phyloP scores from a whole-genome alignment of 2,113 vertebrate species.

The Lampris incognitus region DNA sequence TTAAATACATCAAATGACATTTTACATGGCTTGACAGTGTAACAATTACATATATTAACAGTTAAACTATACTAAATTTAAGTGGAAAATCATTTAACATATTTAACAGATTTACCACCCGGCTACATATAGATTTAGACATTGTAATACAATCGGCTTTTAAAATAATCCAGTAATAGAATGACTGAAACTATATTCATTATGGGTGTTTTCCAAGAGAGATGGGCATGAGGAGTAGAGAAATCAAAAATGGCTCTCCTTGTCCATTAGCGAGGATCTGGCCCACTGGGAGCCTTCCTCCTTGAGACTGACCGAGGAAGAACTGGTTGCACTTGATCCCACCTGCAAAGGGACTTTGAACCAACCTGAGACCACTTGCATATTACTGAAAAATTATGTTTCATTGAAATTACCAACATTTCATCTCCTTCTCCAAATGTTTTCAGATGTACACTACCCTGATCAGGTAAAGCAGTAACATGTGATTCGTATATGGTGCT shows the following conservation, averaged over 20 bases:
- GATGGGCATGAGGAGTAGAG: slow-evolving; percentile 1
- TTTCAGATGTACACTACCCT: slow-evolving; percentile 44
- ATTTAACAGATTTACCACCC: no score
- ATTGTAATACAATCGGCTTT: not conserved
- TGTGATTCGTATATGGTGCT: no score
- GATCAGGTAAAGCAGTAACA: slow-evolving; percentile 58
- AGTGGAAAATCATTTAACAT: no score
- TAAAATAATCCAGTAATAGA: not conserved
- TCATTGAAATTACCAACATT: slow-evolving; percentile 72
- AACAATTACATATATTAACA: no score
- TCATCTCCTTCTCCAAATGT: slow-evolving; percentile 70
- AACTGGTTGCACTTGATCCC: slow-evolving; percentile 40
- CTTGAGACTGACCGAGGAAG: slow-evolving; percentile 60
- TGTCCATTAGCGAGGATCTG: slow-evolving; percentile 47
- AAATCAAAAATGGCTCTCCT: slow-evolving; percentile 44
- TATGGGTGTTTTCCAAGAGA: not conserved
- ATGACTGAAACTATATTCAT: not conserved
- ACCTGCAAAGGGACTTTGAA: slow-evolving; percentile 45
- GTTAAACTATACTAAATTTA: no score
- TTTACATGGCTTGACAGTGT: no score
- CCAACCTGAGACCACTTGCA: slow-evolving; percentile 59
- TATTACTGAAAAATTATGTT: slow-evolving; percentile 66
- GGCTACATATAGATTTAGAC: no score
- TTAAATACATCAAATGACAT: no score
- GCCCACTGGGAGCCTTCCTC: slow-evolving; percentile 34